These are phyloP conservation scores for Plebejus anna DNA, from an alignment of 2,888 invertebrate genomes.

Conservation along the genomic window DNA sequence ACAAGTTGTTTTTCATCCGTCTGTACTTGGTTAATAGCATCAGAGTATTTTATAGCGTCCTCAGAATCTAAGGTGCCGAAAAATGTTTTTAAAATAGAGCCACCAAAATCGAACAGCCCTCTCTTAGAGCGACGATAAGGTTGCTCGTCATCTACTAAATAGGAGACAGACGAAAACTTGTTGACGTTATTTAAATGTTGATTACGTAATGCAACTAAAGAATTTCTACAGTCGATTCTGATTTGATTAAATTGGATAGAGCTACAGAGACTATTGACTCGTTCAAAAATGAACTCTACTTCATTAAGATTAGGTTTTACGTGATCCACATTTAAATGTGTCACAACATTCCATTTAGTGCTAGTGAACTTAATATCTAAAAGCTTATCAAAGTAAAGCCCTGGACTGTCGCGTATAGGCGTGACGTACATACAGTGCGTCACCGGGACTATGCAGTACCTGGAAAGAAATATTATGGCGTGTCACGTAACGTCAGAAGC, in stretches of 20 bases:
- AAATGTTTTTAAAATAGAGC: conserved; percentile 26
- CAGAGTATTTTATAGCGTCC: neutral
- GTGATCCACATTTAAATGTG: neutral
- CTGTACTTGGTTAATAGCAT: neutral
- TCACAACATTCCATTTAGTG: neutral
- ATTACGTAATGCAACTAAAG: neutral
- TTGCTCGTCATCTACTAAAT: neutral
- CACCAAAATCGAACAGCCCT: conserved; percentile 16
- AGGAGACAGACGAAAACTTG: conserved; percentile 10
- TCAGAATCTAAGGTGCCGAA: conserved; percentile 24
- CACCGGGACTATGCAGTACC: neutral
- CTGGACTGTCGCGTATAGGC: neutral
- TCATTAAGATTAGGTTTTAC: neutral
- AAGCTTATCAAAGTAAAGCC: neutral
- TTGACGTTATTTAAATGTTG: neutral
- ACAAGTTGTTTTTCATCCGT: conserved; percentile 16
- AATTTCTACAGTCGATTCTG: neutral
- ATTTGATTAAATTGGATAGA: conserved; percentile 2
- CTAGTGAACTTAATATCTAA: neutral
- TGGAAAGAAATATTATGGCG: neutral
- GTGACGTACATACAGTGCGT: neutral
- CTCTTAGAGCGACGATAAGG: neutral
- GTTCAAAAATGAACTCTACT: conserved; percentile 1
- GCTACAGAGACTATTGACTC: neutral
- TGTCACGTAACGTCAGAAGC: neutral